These are phyloP conservation scores for Penaeus vannamei DNA, from an alignment of 1,140 invertebrate genomes.

Conservation along the genomic window DNA sequence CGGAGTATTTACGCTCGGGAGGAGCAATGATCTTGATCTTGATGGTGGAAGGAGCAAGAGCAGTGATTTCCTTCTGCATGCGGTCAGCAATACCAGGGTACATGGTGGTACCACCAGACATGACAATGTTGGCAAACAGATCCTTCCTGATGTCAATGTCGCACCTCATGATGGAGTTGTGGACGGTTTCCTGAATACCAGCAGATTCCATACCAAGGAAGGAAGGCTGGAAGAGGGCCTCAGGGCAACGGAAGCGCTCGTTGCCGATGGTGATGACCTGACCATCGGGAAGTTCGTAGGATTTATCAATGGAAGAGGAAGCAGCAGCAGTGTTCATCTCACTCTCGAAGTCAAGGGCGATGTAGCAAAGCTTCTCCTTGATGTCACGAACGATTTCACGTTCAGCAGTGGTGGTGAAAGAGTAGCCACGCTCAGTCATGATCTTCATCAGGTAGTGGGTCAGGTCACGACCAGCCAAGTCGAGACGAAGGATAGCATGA, in stretches of 20 bases:
- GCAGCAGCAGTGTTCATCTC: constrained; percentile 74
- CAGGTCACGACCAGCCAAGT: constrained; percentile 74
- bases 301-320: constrained; percentile 82
- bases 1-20: constrained; percentile 74
- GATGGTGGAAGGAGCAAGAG: constrained; percentile 76
- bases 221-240: constrained; percentile 82
- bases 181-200: constrained; percentile 71
- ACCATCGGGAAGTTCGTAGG: constrained; percentile 74
- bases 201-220: constrained; percentile 74
- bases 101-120: constrained; percentile 79
- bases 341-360: constrained; percentile 75
- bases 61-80: constrained; percentile 77
- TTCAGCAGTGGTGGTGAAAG: constrained; percentile 70
- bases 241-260: constrained; percentile 78
- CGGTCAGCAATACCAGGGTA: constrained; percentile 77
- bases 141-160: constrained; percentile 74
- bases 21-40: constrained; percentile 77
- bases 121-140: constrained; percentile 75
- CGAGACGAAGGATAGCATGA: constrained; percentile 41
- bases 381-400: constrained; percentile 83
- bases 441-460: constrained; percentile 76
- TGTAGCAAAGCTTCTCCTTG: constrained; percentile 93
- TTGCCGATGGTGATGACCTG: constrained; percentile 73
- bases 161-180: constrained; percentile 82
- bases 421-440: constrained; percentile 73